Base-by-base conservation (phyloP, 2,113 vertebrate genomes). In the Emberiza fucata region DNA sequence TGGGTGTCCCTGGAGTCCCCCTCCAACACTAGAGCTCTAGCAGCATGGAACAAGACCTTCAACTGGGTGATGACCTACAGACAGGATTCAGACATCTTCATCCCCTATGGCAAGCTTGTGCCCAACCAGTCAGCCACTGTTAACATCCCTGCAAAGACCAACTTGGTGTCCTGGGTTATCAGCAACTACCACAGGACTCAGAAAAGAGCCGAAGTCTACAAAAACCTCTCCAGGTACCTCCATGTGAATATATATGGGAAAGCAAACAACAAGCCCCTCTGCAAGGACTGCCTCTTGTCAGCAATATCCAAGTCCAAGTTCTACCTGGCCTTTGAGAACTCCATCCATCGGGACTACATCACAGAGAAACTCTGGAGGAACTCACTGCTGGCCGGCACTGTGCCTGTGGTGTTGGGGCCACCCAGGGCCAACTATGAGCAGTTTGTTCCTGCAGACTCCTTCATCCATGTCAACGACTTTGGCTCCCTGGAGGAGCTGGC, bases 301-400 rank as follows among this genome's bases (percentile, higher is more conserved):
- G 98, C 97, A 0, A 96, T 99, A 29, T 98, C 98, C 47, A 97
- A 9, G 9, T 99, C 99, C 94, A 98, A 97, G 95, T 99, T 99
- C 95, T 99, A 99, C 80, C 97, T 99, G 70, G 98, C 99, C n/a
- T 99, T 99, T 0, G 99, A 99, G 96, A 99, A 99, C 95, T 98
- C 99, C 1, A 40, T 97, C 50, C 95, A 98, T 94, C 98, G 69
- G 15, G 99, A 99, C 95, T 99, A 99, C 64, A 99, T 99, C 96
- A 99, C 99, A 0, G 99, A 99, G 95, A 99, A 99, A 95, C 97
- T 99, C 42, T 99, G 99, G 99, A 95, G 96, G 51, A 99, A 99
- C 1, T 96, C 98, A 0, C 98, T 99, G 91, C 60, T 93, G 37
- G 98, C 98, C 0, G 98, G 98, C 5, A 66, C 98, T 0, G 98